Percentiles rank a stretch among this genome's conserved stretches.
phyloP scores from a whole-genome alignment of 2,797 vertebrate species.

The Chrosomus eos region DNA sequence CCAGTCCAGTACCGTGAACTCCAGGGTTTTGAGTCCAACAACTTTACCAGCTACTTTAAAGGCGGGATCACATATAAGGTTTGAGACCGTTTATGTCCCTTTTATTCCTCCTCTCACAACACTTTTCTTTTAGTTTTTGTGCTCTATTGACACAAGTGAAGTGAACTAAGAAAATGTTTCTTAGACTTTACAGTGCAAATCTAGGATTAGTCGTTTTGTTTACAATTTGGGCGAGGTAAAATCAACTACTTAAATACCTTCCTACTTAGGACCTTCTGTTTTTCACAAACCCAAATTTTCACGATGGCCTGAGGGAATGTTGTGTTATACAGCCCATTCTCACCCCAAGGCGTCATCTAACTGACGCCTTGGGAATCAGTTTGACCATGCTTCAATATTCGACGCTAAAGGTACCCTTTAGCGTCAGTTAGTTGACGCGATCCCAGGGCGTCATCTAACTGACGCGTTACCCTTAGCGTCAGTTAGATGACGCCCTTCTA shows the following conservation, averaged over 20 bases:
- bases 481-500: no score
- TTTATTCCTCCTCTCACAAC: background rate
- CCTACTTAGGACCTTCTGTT: background rate
- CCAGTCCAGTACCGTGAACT: slow-evolving; percentile 89
- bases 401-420: no score
- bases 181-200: background rate
- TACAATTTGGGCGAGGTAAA: slow-evolving; percentile 16
- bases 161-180: slow-evolving; percentile 21
- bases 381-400: no score
- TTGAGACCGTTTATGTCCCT: slow-evolving; percentile 19
- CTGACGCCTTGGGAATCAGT: no score
- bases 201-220: slow-evolving; percentile 1
- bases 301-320: background rate
- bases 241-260: background rate
- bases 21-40: slow-evolving; percentile 86
- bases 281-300: background rate
- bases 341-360: no score
- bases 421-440: no score
- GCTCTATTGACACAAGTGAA: background rate
- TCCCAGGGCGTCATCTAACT: no score
- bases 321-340: no score
- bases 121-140: background rate
- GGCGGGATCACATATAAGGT: slow-evolving; percentile 92
- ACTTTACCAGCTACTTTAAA: slow-evolving; percentile 91
- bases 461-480: no score